These are phyloP conservation scores for Meghimatium bilineatum DNA, from an alignment of 2,888 invertebrate genomes.

Conservation along the genomic window DNA sequence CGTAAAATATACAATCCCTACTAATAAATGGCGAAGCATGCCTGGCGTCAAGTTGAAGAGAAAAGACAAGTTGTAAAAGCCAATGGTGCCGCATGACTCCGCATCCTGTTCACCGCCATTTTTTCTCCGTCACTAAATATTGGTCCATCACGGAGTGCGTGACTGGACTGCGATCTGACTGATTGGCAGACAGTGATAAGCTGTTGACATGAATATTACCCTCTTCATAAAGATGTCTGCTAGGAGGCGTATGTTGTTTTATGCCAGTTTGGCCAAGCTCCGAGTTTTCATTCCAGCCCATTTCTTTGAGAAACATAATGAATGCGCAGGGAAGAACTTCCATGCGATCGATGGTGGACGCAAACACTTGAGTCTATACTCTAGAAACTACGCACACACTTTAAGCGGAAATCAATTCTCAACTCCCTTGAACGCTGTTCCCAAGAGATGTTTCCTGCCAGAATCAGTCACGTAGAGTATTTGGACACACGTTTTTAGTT, in stretches of 20 bases:
- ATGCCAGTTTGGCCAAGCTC: conserved; percentile 9
- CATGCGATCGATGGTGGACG: neutral
- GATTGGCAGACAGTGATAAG: conserved; percentile 32
- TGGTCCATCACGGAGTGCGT: conserved; percentile 39
- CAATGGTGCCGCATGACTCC: conserved; percentile 19
- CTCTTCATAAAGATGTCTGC: conserved; percentile 43
- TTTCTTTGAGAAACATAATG: conserved; percentile 13
- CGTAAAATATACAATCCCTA: neutral
- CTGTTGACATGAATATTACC: conserved; percentile 41
- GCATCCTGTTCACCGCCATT: conserved; percentile 25
- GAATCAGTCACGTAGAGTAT: neutral
- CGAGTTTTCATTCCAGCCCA: conserved; percentile 9
- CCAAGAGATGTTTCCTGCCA: neutral
- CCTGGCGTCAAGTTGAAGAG: neutral
- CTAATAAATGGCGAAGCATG: conserved; percentile 37
- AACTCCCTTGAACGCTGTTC: neutral
- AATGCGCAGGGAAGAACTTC: neutral
- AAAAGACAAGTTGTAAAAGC: neutral
- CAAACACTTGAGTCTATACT: neutral
- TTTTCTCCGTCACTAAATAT: conserved; percentile 40
- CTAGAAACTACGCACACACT: neutral
- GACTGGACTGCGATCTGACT: conserved; percentile 37
- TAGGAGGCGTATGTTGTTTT: conserved; percentile 41
- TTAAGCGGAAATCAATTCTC: conserved; percentile 4
- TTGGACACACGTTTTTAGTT: no score